phyloP scores from a whole-genome alignment of 2,797 vertebrate genomes.

The Myoxocephalus aenaeus region DNA sequence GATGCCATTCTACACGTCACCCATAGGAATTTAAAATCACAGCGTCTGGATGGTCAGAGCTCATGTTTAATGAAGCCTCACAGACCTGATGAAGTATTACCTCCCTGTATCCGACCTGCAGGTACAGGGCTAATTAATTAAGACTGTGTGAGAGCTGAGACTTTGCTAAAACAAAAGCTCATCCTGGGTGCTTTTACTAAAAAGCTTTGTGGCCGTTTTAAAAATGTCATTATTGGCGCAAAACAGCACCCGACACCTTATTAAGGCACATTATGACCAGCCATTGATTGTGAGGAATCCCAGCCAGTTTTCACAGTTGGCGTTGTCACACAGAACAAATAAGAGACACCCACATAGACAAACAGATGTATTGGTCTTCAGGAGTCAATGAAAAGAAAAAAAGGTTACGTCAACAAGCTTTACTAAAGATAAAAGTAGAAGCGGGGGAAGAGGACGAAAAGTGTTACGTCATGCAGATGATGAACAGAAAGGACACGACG shows the following conservation, averaged over 20 bases:
- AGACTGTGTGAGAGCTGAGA: conserved; percentile 33
- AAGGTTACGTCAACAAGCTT: not conserved
- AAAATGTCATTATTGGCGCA: not conserved
- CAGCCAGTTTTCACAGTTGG: conserved; percentile 1
- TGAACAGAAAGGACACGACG: conserved; percentile 17
- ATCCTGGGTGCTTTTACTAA: conserved; percentile 18
- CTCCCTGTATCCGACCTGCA: conserved; percentile 9
- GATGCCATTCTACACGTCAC: not conserved
- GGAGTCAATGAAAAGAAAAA: conserved; percentile 3
- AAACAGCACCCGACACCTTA: conserved; percentile 10
- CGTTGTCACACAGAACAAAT: conserved; percentile 21
- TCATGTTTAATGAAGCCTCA: conserved; percentile 38
- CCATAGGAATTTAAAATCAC: not conserved
- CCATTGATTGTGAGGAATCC: conserved; percentile 1
- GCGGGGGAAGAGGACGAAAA: conserved; percentile 33
- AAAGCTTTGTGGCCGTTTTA: conserved; percentile 3
- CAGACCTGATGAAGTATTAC: conserved; percentile 39
- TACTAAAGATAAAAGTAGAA: conserved; percentile 24
- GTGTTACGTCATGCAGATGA: conserved; percentile 44
- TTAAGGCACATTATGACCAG: not conserved
- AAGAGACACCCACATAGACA: conserved; percentile 35
- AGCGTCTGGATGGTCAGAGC: not conserved
- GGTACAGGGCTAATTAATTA: conserved; percentile 27
- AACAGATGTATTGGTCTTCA: not conserved
- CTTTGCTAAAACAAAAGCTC: conserved; percentile 42